These are phyloP conservation scores for Schizopygopsis malacanthus DNA, from an alignment of 2,797 vertebrate genomes.

Conservation along the genomic window DNA sequence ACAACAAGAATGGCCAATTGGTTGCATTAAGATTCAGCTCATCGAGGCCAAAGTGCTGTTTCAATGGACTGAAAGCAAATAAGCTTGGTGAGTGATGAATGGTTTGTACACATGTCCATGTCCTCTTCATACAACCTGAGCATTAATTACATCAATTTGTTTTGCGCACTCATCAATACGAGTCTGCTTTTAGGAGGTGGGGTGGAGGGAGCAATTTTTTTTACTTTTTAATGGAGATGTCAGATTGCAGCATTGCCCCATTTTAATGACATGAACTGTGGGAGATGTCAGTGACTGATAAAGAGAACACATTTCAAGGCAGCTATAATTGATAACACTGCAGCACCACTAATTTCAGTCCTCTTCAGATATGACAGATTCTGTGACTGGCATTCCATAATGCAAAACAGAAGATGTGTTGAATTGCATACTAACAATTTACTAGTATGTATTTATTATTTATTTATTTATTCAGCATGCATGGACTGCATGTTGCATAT, in stretches of 20 bases:
- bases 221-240: slow-evolving; percentile 41
- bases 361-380: neutral
- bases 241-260: slow-evolving; percentile 15
- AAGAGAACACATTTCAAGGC: slow-evolving; percentile 27
- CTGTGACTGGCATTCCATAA: neutral
- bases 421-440: neutral
- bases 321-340: slow-evolving; percentile 24
- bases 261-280: slow-evolving; percentile 42
- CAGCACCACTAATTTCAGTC: neutral
- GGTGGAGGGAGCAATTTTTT: slow-evolving; percentile 12
- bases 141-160: slow-evolving; percentile 82
- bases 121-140: slow-evolving; percentile 76
- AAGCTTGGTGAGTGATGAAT: slow-evolving; percentile 76
- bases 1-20: slow-evolving; percentile 47
- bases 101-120: slow-evolving; percentile 70
- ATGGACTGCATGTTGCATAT: neutral
- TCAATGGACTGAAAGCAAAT: slow-evolving; percentile 75
- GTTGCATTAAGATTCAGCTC: slow-evolving; percentile 75
- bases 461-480: neutral
- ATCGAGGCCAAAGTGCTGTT: slow-evolving; percentile 69
- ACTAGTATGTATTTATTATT: too few species aligned
- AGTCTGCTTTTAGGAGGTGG: slow-evolving; percentile 58
- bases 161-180: slow-evolving; percentile 79
- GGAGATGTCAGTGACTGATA: slow-evolving; percentile 39
- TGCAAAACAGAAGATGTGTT: slow-evolving; percentile 3